Evolutionary conservation across 2,113 vertebrate genomes (phyloP).

Genomic region (Atractosteus spatula): DNA sequence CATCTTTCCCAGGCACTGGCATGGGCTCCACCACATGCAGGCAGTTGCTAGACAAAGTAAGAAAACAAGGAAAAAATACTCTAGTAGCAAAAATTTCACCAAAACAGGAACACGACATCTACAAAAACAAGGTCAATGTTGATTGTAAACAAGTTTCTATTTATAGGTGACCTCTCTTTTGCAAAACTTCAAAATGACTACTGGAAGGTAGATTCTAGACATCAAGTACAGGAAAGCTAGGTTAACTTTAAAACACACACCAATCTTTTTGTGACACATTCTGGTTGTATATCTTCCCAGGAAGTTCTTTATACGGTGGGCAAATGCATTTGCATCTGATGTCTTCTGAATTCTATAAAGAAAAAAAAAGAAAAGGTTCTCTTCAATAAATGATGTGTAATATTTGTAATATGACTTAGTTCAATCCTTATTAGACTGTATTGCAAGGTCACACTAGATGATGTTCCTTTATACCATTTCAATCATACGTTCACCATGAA

Average conservation of each 20-base stretch:
- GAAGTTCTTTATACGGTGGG: conserved; percentile 89
- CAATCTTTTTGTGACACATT: conserved; percentile 97
- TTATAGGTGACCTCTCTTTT: no score
- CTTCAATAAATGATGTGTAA: no score
- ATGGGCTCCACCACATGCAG: conserved; percentile 94
- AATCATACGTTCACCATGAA: no score
- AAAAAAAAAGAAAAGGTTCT: conserved; percentile 15
- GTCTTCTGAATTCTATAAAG: conserved; percentile 85
- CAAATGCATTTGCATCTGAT: conserved; percentile 97
- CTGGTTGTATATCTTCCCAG: conserved; percentile 90
- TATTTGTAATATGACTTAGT: no score
- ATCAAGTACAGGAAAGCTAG: neutral
- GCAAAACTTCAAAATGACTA: no score
- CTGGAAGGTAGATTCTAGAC: neutral
- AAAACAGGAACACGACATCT: neutral
- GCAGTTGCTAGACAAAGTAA: conserved; percentile 69
- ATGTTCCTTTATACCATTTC: no score
- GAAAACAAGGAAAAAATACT: neutral
- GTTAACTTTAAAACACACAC: conserved; percentile 59
- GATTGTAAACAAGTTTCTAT: no score
- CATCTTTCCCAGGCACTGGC: conserved; percentile 90
- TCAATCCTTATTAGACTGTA: no score
- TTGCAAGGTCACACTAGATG: no score
- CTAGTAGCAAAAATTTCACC: neutral
- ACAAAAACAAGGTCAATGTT: no score